Evolutionary conservation across 2,797 vertebrate species (phyloP).

Genomic region (Rhadinocentrus ornatus): DNA sequence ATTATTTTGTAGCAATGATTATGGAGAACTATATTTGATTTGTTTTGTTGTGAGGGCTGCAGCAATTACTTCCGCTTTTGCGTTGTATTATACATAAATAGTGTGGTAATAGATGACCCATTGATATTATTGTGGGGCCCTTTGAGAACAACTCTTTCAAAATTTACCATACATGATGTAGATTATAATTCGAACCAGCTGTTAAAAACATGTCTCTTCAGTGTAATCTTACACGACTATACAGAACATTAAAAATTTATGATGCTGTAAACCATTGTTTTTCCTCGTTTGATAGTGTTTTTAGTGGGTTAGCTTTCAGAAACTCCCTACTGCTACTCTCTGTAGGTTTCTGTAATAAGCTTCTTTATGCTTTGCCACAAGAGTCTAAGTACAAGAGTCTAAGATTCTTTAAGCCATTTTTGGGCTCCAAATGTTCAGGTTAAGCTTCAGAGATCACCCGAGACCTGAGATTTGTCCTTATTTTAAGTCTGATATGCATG

Average conservation of each 20-base stretch:
- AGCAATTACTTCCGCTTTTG: too few relatives aligned
- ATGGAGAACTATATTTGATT: too few relatives aligned
- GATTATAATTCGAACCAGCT: too few relatives aligned
- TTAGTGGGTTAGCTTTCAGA: not conserved
- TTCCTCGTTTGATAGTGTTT: constrained; percentile 14
- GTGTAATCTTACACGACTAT: not conserved
- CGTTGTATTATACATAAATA: not conserved
- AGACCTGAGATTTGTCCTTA: constrained; percentile 49
- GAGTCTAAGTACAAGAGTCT: constrained; percentile 11
- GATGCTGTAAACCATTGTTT: constrained; percentile 14
- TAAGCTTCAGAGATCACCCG: constrained; percentile 28
- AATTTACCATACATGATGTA: constrained; percentile 8
- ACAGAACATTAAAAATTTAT: not conserved
- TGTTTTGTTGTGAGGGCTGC: too few relatives aligned
- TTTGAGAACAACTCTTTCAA: not conserved
- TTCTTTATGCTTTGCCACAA: too few relatives aligned
- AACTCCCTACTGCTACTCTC: constrained; percentile 1
- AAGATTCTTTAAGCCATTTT: not conserved
- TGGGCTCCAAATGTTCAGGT: constrained; percentile 7
- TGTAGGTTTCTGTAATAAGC: not conserved
- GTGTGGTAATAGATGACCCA: not conserved
- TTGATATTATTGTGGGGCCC: not conserved
- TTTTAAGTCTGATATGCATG: constrained; percentile 42
- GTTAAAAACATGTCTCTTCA: too few relatives aligned
- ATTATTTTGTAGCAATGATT: too few relatives aligned